phyloP scores from a whole-genome alignment of 2,888 invertebrate species.

The Scaptomyza caliginosa region DNA sequence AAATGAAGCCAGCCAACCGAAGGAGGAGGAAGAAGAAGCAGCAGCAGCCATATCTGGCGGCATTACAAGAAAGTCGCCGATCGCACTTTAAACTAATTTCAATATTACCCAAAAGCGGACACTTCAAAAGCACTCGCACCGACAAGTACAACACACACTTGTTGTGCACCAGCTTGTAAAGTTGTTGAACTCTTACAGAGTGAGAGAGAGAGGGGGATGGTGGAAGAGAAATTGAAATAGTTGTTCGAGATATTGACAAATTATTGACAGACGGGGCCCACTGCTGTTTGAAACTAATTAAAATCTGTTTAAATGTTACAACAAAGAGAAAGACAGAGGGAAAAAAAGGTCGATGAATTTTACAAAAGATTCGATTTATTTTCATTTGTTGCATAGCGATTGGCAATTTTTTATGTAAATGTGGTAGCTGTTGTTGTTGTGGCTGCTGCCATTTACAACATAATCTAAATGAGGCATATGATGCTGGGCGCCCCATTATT shows the following conservation, averaged over 20 bases:
- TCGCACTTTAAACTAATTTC: conserved; percentile 62
- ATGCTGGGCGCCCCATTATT: conserved; percentile 67
- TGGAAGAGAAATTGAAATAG: conserved; percentile 46
- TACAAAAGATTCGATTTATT: conserved; percentile 58
- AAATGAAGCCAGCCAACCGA: conserved; percentile 12
- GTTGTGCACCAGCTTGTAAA: conserved; percentile 42
- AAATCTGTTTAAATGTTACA: conserved; percentile 63
- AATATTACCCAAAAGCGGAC: conserved; percentile 50
- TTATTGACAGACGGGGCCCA: conserved; percentile 63
- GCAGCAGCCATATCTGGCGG: conserved; percentile 39
- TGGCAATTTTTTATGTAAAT: conserved; percentile 77
- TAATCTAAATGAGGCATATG: conserved; percentile 76
- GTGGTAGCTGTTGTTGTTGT: conserved; percentile 42
- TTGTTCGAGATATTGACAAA: conserved; percentile 64
- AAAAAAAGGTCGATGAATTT: conserved; percentile 54
- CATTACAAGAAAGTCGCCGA: conserved; percentile 55
- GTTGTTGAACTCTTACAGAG: conserved; percentile 50
- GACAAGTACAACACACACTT: conserved; percentile 41
- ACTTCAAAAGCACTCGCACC: conserved; percentile 56
- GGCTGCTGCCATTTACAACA: conserved; percentile 69
- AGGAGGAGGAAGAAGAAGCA: conserved; percentile 22
- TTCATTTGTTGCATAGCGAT: conserved; percentile 54
- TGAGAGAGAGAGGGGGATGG: conserved; percentile 1
- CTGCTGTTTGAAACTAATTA: conserved; percentile 80
- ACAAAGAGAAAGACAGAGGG: conserved; percentile 13